These are phyloP conservation scores for Diaperis boleti DNA, from an alignment of 2,888 invertebrate genomes.

Conservation along the genomic window DNA sequence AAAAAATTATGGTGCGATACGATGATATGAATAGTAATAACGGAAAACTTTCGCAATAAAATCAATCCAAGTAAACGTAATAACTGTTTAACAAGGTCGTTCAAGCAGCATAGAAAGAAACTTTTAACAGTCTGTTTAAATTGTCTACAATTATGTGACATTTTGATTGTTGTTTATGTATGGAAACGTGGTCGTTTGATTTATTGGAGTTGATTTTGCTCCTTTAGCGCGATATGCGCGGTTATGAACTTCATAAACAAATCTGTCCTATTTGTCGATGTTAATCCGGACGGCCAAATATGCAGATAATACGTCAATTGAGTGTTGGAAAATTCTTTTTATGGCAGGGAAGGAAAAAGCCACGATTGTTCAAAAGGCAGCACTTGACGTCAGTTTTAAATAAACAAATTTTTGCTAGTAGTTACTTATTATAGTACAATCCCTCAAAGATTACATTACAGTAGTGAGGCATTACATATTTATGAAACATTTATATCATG, in stretches of 20 bases:
- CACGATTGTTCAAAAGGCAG: no score
- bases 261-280: neutral
- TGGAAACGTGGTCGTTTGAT: no score
- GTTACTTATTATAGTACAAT: no score
- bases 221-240: no score
- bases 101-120: slow-evolving; percentile 25
- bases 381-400: neutral
- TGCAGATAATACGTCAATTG: neutral
- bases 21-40: slow-evolving; percentile 9
- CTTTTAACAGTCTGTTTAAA: slow-evolving; percentile 17
- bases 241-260: no score
- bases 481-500: slow-evolving; percentile 12
- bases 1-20: neutral
- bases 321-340: neutral
- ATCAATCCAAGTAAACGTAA: slow-evolving; percentile 16
- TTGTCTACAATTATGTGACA: slow-evolving; percentile 8
- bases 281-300: neutral
- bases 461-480: neutral
- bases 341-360: neutral
- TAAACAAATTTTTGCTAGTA: no score
- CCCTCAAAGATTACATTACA: neutral
- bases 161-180: slow-evolving; percentile 23
- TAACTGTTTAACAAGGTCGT: slow-evolving; percentile 23
- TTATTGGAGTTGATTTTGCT: no score
- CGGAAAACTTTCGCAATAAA: slow-evolving; percentile 12